Conservation (phyloP, 2,113 vertebrate genomes). For the Chauna torquata region DNA sequence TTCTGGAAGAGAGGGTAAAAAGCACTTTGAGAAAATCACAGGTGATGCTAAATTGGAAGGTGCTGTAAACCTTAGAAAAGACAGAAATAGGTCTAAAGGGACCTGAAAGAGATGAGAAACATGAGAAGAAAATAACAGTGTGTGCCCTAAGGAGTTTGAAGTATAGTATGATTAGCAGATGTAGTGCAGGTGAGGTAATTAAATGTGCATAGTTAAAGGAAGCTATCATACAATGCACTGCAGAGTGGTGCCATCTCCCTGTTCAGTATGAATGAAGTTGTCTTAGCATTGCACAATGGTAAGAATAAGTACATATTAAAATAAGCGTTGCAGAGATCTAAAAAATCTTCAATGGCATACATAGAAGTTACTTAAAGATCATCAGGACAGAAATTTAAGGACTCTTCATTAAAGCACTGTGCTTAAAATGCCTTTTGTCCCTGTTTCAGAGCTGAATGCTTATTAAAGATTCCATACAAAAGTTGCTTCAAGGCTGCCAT, state of each 20-base stretch:
- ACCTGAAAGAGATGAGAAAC: neutral
- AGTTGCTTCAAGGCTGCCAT: neutral
- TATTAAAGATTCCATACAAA: neutral
- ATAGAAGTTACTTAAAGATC: neutral
- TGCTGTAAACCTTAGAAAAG: neutral
- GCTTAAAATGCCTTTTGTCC: neutral
- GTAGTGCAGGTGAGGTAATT: conserved; percentile 1
- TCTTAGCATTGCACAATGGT: neutral
- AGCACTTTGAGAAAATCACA: neutral
- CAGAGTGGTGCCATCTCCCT: neutral
- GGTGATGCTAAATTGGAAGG: neutral
- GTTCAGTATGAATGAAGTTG: neutral
- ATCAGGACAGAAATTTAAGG: neutral
- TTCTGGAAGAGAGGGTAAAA: neutral
- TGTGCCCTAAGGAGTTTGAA: neutral
- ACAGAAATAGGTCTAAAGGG: neutral
- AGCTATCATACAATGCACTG: neutral
- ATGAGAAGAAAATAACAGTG: neutral
- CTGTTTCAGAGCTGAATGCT: neutral
- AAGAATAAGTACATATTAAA: neutral
- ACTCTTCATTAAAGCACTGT: neutral
- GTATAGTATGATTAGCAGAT: neutral
- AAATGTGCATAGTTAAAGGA: neutral
- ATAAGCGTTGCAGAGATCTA: neutral
- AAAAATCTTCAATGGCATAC: neutral